Base-by-base conservation (phyloP, 2,888 invertebrate genomes). In the Ectemnius lituratus region DNA sequence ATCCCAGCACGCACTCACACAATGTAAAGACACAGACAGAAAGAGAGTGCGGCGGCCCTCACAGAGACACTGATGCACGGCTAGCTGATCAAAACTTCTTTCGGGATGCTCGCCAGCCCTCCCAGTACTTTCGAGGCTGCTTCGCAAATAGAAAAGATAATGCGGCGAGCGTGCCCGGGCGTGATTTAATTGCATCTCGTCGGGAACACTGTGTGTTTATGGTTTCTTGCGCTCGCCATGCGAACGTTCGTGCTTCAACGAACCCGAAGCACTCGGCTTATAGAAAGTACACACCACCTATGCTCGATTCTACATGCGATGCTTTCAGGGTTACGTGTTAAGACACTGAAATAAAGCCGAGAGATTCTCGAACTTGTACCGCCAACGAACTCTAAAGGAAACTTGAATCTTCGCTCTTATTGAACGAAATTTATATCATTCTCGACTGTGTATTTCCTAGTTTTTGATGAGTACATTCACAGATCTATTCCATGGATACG, bases 141-240 rank as follows among this genome's bases (percentile, higher is more conserved):
- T 76, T 69, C 45, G 77, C 71, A 75, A 57, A 37, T 67, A 77
- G 68, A 77, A 70, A 68, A 72, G 67, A 73, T 67, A 70, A 63
- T 23, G 52, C 59, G n/a, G n/a, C 16, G n/a, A 16, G 52, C 52
- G 16, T 52, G 52, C 52, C 37, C 37, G 16, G 52, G 52, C 52
- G n/a, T 52, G 52, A 52, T 52, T 52, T 52, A 52, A 52, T 52
- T 52, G 52, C 52, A 52, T 52, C 52, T 52, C 52, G n/a, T 52
- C 52, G 52, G 52, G 52, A 52, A 52, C 37, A 37, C 52, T 52
- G 52, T 52, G 52, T 52, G 52, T 52, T 52, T 52, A 52, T 52
- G 52, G 52, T 52, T 52, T 52, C 52, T 52, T 52, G 52, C 52
- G 5, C 14, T 16, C 52, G 37, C 52, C 52, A 52, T 16, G 52